Conservation (phyloP, 2,113 vertebrate species). For the Microtus montanus region DNA sequence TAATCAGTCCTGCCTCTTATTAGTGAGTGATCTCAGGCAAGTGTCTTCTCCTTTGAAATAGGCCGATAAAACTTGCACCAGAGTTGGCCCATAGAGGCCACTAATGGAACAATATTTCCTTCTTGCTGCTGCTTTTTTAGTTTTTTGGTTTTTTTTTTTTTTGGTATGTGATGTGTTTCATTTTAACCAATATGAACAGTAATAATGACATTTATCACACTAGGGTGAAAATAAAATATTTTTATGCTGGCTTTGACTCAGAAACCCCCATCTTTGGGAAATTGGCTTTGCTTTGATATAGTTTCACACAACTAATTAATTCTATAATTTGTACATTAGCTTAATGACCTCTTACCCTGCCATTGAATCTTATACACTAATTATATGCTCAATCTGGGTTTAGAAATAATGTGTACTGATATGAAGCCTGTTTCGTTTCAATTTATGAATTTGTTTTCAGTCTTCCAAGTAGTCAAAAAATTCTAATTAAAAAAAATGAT, state of each 20-base stretch:
- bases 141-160: not conserved
- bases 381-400: conserved; percentile 64
- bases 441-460: conserved; percentile 45
- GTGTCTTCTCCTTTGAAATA: not conserved
- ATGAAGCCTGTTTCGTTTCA: conserved; percentile 68
- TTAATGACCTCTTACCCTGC: conserved; percentile 40
- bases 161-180: not conserved
- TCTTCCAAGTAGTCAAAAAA: not conserved
- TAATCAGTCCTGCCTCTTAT: too few relatives aligned
- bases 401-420: conserved; percentile 60
- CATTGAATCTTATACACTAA: conserved; percentile 63
- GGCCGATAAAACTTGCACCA: not conserved
- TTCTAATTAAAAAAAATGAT: not conserved
- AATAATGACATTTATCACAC: conserved; percentile 3
- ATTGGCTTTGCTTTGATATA: conserved; percentile 71
- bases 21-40: too few relatives aligned
- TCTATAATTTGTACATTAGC: not conserved
- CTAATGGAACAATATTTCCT: not conserved
- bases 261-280: conserved; percentile 8
- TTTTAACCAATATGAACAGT: not conserved
- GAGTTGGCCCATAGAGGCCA: conserved; percentile 61
- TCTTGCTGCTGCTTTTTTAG: not conserved
- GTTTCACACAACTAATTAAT: conserved; percentile 60
- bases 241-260: not conserved
- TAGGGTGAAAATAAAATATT: conserved; percentile 19